A percentile compares a stretch with the other conserved stretches of the same genome.
phyloP scores from a whole-genome alignment of 2,113 vertebrate species.

The Clupea harengus region DNA sequence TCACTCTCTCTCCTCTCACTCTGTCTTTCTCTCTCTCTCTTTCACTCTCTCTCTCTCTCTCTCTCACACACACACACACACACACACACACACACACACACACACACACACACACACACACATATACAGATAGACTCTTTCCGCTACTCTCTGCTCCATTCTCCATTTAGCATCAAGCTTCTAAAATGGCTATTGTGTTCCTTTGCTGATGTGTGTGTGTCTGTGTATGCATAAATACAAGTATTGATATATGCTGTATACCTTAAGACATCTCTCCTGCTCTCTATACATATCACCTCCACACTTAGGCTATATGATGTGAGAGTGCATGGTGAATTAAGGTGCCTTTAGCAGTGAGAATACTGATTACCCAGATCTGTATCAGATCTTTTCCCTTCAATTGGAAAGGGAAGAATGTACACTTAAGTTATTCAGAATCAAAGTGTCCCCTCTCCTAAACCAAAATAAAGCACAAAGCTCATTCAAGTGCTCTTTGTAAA shows the following conservation, averaged over 20 bases:
- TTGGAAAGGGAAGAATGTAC: neutral
- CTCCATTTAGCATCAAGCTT: neutral
- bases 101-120: neutral
- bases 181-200: too few relatives aligned
- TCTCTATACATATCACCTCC: neutral
- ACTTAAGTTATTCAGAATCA: neutral
- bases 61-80: neutral
- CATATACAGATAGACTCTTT: neutral
- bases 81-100: neutral
- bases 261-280: neutral
- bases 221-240: too few relatives aligned
- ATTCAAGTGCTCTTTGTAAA: neutral
- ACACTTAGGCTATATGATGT: neutral
- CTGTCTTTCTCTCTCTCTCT: conserved; percentile 18
- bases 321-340: too few relatives aligned
- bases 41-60: conserved; percentile 26
- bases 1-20: conserved; percentile 6
- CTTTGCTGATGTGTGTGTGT: conserved; percentile 9
- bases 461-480: neutral
- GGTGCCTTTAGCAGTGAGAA: neutral
- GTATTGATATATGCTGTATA: neutral
- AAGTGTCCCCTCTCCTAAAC: neutral
- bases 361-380: neutral
- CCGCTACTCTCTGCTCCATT: neutral
- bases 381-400: neutral